Conservation (phyloP, 2,888 invertebrate species). For the Eucera pruinosa region DNA sequence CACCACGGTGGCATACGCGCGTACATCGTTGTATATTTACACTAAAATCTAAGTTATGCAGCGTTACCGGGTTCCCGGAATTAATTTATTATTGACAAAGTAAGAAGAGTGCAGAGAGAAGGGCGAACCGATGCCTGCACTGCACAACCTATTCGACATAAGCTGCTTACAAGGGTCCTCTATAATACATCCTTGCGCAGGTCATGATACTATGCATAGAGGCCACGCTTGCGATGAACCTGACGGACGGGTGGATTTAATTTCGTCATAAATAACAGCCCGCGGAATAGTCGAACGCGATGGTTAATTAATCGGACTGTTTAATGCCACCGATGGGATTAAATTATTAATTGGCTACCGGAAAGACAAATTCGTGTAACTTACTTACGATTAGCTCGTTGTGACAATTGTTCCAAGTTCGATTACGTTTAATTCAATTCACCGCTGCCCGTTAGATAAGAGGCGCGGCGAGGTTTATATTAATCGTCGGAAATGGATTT, state of each 20-base stretch:
- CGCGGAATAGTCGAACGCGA: conserved; percentile 2
- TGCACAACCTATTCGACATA: conserved; percentile 31
- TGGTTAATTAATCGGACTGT: conserved; percentile 4
- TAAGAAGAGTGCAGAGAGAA: neutral
- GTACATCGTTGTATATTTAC: neutral
- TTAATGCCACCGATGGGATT: conserved; percentile 1
- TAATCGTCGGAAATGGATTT: neutral
- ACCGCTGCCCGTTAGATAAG: neutral
- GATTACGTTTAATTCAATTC: neutral
- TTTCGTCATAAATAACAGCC: conserved; percentile 12
- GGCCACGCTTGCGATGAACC: conserved; percentile 4
- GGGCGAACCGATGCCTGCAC: neutral
- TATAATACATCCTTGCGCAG: conserved; percentile 32
- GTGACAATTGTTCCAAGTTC: neutral
- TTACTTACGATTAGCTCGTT: neutral
- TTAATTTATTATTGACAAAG: conserved; percentile 32
- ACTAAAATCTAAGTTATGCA: conserved; percentile 1
- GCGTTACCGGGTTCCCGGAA: neutral
- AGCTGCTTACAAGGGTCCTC: conserved; percentile 40
- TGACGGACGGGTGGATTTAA: conserved; percentile 6
- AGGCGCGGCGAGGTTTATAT: neutral
- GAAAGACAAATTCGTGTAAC: conserved; percentile 5
- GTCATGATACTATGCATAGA: conserved; percentile 7
- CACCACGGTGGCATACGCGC: no score
- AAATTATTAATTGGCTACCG: neutral